Evolutionary conservation across 1,140 invertebrate genomes (phyloP), one percentile per base, ranked within the genome.

Genomic region (Panagrolaimus sp.): DNA sequence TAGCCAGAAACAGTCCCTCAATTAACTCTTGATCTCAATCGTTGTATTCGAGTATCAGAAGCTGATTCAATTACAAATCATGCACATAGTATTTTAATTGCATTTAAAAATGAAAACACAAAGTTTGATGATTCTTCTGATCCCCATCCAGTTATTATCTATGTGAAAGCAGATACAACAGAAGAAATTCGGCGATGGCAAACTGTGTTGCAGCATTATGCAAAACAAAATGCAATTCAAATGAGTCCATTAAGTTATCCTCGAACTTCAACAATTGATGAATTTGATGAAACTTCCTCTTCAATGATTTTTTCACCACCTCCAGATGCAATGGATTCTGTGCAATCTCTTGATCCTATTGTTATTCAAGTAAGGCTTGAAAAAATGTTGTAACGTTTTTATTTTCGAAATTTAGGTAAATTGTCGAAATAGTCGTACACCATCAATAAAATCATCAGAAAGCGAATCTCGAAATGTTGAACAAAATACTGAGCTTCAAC

Each of bases 1-100:
- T 38, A 38, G 32, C 91, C 91, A 55, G 92, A 94, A 83, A 96
- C 93, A 62, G 89, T 96, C 74, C 93, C 93, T 14, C 93, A 96
- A 85, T 91, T 91, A 63, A 90, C 90, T 75, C 90, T 97, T 76
- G 92, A 96, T 84, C 95, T 97, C 93, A 87, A 87, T 70, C 79
- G 80, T 67, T 86, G 85, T 77, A 80, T 81, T 64, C 71, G 82
- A 32, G 81, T 82, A 1, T 81, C 77, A 67, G 81, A 78, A 38
- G 80, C 81, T 9, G 77, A 83, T 66, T 65, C 81, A n/a, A 83
- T 82, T 66, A 82, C 80, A 32, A 77, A 73, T 47, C 43, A 62
- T n/a, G 74, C 46, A 14, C 46, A 44, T 12, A 38, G 32, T 64
- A 77, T 45, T 43, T 45, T 21, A 75, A 62, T 67, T 32, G 43